Conservation (phyloP, 2,888 invertebrate species). For the Plutella xylostella region DNA sequence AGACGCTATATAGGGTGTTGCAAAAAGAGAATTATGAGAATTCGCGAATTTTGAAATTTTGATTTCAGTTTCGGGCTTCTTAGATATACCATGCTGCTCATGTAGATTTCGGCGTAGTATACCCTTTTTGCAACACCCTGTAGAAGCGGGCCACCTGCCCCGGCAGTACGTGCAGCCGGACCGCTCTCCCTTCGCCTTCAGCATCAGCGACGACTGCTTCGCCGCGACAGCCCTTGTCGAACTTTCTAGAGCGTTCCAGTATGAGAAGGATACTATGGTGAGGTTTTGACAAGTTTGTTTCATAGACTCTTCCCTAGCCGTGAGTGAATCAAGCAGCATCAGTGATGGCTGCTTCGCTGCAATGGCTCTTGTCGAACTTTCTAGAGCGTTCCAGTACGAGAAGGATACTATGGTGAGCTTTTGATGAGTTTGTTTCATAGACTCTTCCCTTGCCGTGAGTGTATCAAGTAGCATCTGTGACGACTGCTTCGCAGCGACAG, state of each 20-base stretch:
- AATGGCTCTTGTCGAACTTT: slow-evolving; percentile 76
- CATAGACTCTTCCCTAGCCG: too few relatives aligned
- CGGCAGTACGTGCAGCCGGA: slow-evolving; percentile 72
- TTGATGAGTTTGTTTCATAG: background rate
- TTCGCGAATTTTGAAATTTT: too few relatives aligned
- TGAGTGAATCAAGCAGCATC: too few relatives aligned
- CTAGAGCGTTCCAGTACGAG: slow-evolving; percentile 81
- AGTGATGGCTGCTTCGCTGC: slow-evolving; percentile 78
- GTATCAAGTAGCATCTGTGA: too few relatives aligned
- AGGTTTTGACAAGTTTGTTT: slow-evolving; percentile 12
- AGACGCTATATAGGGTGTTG: too few relatives aligned
- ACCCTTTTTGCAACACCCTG: too few relatives aligned
- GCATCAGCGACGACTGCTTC: slow-evolving; percentile 76
- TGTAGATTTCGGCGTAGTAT: too few relatives aligned
- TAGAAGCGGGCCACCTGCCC: slow-evolving; percentile 88
- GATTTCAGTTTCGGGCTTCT: too few relatives aligned
- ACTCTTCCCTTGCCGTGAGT: too few relatives aligned
- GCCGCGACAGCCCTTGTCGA: slow-evolving; percentile 77
- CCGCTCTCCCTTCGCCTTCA: slow-evolving; percentile 73
- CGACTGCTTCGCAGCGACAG: slow-evolving; percentile 77
- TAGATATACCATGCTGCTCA: too few relatives aligned
- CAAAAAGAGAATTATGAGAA: too few relatives aligned
- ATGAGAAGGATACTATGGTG: slow-evolving; percentile 79
- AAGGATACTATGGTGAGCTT: slow-evolving; percentile 77
- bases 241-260: slow-evolving; percentile 79